Base-by-base conservation (phyloP, 37 sponge, comb jelly and placozoan genomes). In the Aplysina aerophoba region DNA sequence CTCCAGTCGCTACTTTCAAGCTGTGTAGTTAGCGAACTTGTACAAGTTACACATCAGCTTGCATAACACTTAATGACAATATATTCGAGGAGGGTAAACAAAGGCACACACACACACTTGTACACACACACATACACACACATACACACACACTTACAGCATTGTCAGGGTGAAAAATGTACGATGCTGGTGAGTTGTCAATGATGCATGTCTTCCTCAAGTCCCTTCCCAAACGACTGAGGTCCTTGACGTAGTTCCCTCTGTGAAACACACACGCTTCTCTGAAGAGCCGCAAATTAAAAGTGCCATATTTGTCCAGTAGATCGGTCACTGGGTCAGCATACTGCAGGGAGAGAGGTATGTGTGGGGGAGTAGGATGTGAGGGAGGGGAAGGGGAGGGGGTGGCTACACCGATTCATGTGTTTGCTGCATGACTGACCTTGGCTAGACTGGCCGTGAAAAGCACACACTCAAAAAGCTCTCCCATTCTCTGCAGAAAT, bases 181-280 rank as follows among this genome's bases (percentile, higher is more conserved):
- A 99, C 75, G 97, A 97, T 38, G 96, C 91, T 15, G 99, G 99
- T 50, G 97, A 97, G 88, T 99, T 99, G 81, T 99, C 99, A 27
- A 99, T 93, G 53, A 99, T 99, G 34, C 93, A 90, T 4, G 93
- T 94, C 30, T 89, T 83, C 54, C 82, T 93, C 63, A 99, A 58
- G 79, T 94, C 92, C 22, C 99, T 78, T 15, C 99, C 99, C 24
- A 99, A 85, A 60, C 78, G 91, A 56, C 97, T 99, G n/a, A 99
- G 84, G 59, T 99, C 99, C 97, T 99, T 99, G 83, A 99, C 97
- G 83, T 99, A 99, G 80, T 94, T 97, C 31, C 99, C 99, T 85
- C 89, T 93, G 86, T 99, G 95, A 62, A 92, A 97, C 35, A 99
- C 97, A 79, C 99, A 99, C 21, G 97, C 90, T 53, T 99, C 99